Evolutionary conservation across 2,888 invertebrate species (phyloP).

Genomic region (Diloba caeruleocephala): DNA sequence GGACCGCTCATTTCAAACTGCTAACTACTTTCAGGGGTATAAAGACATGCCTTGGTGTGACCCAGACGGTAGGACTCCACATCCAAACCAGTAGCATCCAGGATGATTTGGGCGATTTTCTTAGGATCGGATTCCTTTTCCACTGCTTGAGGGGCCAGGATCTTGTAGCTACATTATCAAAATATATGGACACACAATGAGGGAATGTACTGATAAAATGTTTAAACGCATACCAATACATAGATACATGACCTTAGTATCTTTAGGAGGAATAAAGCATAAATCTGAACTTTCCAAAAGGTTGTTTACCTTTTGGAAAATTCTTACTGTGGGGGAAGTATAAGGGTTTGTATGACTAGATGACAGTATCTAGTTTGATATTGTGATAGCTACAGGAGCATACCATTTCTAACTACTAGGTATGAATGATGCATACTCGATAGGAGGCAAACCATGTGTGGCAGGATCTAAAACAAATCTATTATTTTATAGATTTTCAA

Average conservation of each 20-base stretch:
- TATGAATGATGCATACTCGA: constrained; percentile 33
- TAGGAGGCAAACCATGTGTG: constrained; percentile 46
- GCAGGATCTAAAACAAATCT: constrained; percentile 70
- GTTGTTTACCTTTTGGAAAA: constrained; percentile 33
- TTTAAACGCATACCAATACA: constrained; percentile 51
- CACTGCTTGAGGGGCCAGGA: constrained; percentile 97
- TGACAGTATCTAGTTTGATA: constrained; percentile 41
- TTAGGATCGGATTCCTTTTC: constrained; percentile 93
- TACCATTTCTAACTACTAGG: constrained; percentile 48
- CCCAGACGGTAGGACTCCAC: constrained; percentile 98
- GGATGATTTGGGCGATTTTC: constrained; percentile 95
- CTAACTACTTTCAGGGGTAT: constrained; percentile 76
- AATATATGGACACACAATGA: constrained; percentile 83
- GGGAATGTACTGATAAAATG: constrained; percentile 61
- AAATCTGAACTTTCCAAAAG: constrained; percentile 43
- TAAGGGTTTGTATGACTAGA: constrained; percentile 39
- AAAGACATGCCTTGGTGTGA: constrained; percentile 98
- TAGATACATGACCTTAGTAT: constrained; percentile 54
- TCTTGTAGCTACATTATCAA: constrained; percentile 96
- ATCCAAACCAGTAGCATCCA: constrained; percentile 95
- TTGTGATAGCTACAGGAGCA: constrained; percentile 49
- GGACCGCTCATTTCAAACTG: constrained; percentile 70
- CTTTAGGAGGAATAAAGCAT: constrained; percentile 34
- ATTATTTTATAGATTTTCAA: constrained; percentile 76
- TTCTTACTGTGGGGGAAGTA: constrained; percentile 17